Evolutionary conservation across 2,797 vertebrate species (phyloP).

Genomic region (Malurus leucopterus): DNA sequence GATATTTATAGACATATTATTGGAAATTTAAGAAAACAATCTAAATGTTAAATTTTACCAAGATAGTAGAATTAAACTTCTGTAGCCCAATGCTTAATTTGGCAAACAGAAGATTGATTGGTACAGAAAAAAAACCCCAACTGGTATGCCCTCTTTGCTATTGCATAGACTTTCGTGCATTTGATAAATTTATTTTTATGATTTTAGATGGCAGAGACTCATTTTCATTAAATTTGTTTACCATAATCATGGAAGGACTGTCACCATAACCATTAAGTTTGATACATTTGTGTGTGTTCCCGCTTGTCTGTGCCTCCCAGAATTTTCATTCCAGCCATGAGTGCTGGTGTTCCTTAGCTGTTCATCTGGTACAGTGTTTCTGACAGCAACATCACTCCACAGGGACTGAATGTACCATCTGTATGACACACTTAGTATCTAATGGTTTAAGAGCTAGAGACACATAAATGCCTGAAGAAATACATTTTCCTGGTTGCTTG

Average conservation of each 20-base stretch:
- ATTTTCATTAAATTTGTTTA: constrained; percentile 32
- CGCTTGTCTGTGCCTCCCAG: background rate
- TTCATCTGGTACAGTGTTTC: constrained; percentile 57
- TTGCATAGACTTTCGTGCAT: background rate
- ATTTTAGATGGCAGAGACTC: background rate
- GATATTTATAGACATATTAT: background rate
- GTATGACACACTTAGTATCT: constrained; percentile 39
- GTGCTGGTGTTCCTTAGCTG: constrained; percentile 20
- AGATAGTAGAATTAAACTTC: background rate
- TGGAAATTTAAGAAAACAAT: background rate
- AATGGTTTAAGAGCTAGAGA: constrained; percentile 44
- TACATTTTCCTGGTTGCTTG: constrained; percentile 18
- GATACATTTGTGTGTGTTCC: constrained; percentile 17
- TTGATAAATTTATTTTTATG: constrained; percentile 1
- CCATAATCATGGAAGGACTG: constrained; percentile 7
- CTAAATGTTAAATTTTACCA: background rate
- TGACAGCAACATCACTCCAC: constrained; percentile 52
- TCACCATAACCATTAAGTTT: constrained; percentile 21
- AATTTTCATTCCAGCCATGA: constrained; percentile 46
- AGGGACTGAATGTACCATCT: constrained; percentile 56
- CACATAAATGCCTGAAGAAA: constrained; percentile 8
- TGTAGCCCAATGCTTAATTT: background rate
- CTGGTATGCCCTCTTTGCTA: background rate
- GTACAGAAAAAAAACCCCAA: background rate
- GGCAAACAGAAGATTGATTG: background rate